phyloP scores from a whole-genome alignment of 2,797 vertebrate genomes.

The Ctenopoma kingsleyae region DNA sequence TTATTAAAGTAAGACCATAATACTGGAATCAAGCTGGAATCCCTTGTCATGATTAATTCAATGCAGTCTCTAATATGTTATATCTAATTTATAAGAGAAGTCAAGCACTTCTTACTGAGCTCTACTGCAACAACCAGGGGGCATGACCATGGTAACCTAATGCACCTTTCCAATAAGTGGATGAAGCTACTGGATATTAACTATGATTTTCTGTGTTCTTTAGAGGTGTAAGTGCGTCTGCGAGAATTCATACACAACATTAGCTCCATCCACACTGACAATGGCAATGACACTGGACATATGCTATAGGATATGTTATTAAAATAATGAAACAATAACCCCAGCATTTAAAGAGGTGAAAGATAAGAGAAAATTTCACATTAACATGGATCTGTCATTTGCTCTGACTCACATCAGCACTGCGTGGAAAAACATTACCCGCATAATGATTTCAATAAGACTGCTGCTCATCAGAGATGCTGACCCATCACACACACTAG shows the following conservation, averaged over 20 bases:
- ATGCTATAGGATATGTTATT: neutral
- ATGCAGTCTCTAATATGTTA: constrained; percentile 70
- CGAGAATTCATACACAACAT: constrained; percentile 19
- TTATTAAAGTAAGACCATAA: constrained; percentile 57
- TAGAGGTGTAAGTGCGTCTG: constrained; percentile 13
- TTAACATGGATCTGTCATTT: neutral
- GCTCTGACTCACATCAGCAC: neutral
- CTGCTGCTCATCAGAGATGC: too few species aligned
- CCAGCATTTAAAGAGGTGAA: neutral
- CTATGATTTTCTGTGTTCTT: constrained; percentile 35
- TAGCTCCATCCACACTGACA: constrained; percentile 3
- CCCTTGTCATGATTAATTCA: constrained; percentile 74
- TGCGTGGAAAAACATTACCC: neutral
- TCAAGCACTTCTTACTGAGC: constrained; percentile 58
- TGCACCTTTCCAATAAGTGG: constrained; percentile 56
- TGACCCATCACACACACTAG: too few species aligned
- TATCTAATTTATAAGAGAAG: constrained; percentile 78
- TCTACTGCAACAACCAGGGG: constrained; percentile 52
- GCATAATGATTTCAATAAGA: neutral
- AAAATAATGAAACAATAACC: neutral
- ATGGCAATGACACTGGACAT: constrained; percentile 9
- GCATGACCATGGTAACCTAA: constrained; percentile 44
- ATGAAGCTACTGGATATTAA: constrained; percentile 39
- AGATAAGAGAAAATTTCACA: constrained; percentile 3
- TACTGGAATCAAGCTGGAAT: constrained; percentile 59